These are phyloP conservation scores for Ophioninae sp. DNA, from an alignment of 2,888 invertebrate genomes.

Conservation along the genomic window DNA sequence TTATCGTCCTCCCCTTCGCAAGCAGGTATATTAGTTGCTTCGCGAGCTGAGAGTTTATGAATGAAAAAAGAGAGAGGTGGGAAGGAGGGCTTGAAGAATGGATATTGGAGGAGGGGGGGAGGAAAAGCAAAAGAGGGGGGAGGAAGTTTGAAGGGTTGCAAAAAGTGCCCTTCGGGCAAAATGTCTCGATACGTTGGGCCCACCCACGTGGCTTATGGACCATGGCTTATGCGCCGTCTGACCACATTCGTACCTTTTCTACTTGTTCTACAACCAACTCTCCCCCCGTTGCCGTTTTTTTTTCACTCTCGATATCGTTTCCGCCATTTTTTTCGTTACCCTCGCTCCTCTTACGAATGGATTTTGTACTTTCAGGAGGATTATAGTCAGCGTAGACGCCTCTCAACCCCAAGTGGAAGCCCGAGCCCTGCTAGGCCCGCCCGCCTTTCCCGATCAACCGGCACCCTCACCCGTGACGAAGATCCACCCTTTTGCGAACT, in stretches of 20 bases:
- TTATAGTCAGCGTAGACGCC: slow-evolving; percentile 87
- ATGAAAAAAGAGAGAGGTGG: slow-evolving; percentile 31
- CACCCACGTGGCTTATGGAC: slow-evolving; percentile 70
- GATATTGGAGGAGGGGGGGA: background rate
- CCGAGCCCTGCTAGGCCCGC: slow-evolving; percentile 85
- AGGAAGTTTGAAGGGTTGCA: slow-evolving; percentile 59
- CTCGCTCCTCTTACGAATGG: background rate
- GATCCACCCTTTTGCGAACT: slow-evolving; percentile 80
- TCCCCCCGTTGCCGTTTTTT: background rate
- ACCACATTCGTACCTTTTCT: slow-evolving; percentile 44
- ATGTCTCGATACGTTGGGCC: slow-evolving; percentile 56
- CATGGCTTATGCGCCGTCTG: slow-evolving; percentile 19
- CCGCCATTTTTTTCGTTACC: background rate
- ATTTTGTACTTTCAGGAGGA: slow-evolving; percentile 81
- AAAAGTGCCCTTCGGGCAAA: slow-evolving; percentile 68
- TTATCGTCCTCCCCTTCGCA: background rate
- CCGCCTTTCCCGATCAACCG: slow-evolving; percentile 80
- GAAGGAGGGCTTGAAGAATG: background rate
- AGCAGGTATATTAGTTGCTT: too few species aligned
- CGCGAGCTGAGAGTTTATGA: slow-evolving; percentile 17
- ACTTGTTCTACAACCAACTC: slow-evolving; percentile 42
- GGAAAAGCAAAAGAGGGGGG: slow-evolving; percentile 10
- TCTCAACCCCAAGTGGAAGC: slow-evolving; percentile 89
- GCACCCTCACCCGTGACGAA: slow-evolving; percentile 77
- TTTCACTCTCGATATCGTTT: background rate